phyloP scores from a whole-genome alignment of 2,797 vertebrate species.

The Eulemur albifrons region DNA sequence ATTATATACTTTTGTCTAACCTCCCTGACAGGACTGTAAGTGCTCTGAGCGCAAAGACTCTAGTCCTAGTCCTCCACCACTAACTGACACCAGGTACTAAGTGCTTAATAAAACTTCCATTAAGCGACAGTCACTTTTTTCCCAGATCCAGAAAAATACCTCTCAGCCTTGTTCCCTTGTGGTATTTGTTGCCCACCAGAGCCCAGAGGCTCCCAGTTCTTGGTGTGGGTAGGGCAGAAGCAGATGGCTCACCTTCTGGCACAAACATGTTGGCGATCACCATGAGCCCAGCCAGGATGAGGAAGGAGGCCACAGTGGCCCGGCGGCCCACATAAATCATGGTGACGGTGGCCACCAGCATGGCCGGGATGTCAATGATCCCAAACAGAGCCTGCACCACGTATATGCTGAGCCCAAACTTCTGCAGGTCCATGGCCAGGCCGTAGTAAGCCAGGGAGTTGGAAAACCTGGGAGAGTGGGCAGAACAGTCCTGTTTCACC shows the following conservation, averaged over 20 bases:
- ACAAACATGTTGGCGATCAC: constrained; percentile 88
- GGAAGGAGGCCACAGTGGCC: constrained; percentile 85
- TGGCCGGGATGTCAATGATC: constrained; percentile 90
- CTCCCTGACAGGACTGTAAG: not conserved
- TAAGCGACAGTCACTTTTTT: not conserved
- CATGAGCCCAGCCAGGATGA: constrained; percentile 86
- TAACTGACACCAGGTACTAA: not conserved
- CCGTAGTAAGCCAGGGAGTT: constrained; percentile 92
- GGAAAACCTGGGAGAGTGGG: constrained; percentile 86
- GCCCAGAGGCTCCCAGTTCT: not conserved
- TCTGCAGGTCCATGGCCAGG: constrained; percentile 91
- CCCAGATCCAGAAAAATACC: not conserved
- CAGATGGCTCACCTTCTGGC: constrained; percentile 84
- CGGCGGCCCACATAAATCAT: constrained; percentile 89
- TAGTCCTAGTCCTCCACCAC: not conserved
- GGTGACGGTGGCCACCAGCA: constrained; percentile 84
- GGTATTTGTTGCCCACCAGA: not conserved
- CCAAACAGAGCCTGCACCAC: constrained; percentile 93
- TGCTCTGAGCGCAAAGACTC: not conserved
- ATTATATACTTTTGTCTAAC: not conserved
- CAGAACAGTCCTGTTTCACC: rapidly evolving
- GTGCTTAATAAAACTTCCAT: not conserved
- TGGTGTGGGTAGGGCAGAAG: not conserved
- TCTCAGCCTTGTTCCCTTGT: not conserved
- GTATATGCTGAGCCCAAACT: constrained; percentile 91